Conservation (phyloP, 1,140 invertebrate genomes). For the Pygmarrhopalites habei region DNA sequence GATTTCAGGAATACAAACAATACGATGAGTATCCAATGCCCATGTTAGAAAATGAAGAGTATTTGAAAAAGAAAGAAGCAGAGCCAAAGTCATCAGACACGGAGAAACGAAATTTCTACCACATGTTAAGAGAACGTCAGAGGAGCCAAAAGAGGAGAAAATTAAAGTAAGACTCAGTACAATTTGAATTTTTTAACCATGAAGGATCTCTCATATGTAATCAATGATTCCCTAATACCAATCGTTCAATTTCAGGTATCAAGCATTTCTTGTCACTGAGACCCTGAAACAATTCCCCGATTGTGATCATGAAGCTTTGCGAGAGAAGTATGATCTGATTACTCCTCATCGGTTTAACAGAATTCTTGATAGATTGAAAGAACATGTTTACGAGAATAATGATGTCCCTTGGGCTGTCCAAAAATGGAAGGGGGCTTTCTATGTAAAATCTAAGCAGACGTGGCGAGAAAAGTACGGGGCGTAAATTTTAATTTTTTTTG, state of each 20-base stretch:
- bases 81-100: slow-evolving; percentile 20
- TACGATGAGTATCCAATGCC: slow-evolving; percentile 31
- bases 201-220: background rate
- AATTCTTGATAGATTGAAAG: background rate
- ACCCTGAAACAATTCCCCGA: slow-evolving; percentile 54
- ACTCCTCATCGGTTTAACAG: background rate
- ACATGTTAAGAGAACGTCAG: slow-evolving; percentile 19
- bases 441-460: background rate
- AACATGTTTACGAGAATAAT: too few relatives aligned
- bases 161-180: slow-evolving; percentile 14
- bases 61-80: slow-evolving; percentile 18
- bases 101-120: slow-evolving; percentile 33
- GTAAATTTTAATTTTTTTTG: background rate
- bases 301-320: background rate
- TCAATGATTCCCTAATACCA: background rate
- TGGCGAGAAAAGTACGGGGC: background rate
- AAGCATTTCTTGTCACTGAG: background rate
- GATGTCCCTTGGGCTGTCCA: background rate
- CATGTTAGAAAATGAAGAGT: slow-evolving; percentile 34
- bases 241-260: background rate
- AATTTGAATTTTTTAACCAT: background rate
- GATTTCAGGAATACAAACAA: slow-evolving; percentile 30
- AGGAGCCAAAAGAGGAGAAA: background rate
- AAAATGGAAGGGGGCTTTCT: background rate
- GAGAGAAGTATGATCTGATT: background rate